These are phyloP conservation scores for Luperina testacea DNA, from an alignment of 2,888 invertebrate genomes.

Conservation along the genomic window DNA sequence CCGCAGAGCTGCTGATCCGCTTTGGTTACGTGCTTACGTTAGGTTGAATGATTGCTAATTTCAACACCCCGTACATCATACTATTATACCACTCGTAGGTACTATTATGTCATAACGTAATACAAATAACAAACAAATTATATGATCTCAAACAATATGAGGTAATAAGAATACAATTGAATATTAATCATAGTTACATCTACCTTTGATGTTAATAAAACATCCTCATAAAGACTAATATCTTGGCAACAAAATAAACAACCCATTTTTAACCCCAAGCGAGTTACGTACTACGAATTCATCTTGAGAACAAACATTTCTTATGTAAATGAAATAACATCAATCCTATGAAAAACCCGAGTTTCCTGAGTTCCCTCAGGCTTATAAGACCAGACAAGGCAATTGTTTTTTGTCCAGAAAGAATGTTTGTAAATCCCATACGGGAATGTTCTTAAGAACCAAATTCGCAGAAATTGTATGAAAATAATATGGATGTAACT, in stretches of 20 bases:
- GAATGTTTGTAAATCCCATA: background rate
- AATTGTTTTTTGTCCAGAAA: background rate
- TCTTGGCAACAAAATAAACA: background rate
- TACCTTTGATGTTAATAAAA: background rate
- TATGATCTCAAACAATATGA: background rate
- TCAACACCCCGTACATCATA: background rate
- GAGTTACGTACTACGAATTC: conserved; percentile 10
- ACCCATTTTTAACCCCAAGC: conserved; percentile 7
- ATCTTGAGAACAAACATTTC: conserved; percentile 12
- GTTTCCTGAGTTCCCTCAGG: background rate
- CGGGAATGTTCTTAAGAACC: background rate
- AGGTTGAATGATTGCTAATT: background rate
- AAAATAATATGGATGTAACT: conserved; percentile 11
- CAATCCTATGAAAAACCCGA: conserved; percentile 10
- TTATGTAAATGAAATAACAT: conserved; percentile 35
- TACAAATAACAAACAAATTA: background rate
- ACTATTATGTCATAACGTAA: background rate
- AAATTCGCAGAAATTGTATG: background rate
- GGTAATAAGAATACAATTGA: background rate
- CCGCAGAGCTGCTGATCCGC: too few relatives aligned
- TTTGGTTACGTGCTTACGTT: too few relatives aligned
- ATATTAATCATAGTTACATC: background rate
- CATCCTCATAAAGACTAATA: background rate
- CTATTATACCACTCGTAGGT: too few relatives aligned
- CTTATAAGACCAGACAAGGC: conserved; percentile 8